Evolutionary conservation across 2,888 invertebrate genomes (phyloP), one percentile per base, ranked within the genome.

Genomic region (Neoscelio sp.): DNA sequence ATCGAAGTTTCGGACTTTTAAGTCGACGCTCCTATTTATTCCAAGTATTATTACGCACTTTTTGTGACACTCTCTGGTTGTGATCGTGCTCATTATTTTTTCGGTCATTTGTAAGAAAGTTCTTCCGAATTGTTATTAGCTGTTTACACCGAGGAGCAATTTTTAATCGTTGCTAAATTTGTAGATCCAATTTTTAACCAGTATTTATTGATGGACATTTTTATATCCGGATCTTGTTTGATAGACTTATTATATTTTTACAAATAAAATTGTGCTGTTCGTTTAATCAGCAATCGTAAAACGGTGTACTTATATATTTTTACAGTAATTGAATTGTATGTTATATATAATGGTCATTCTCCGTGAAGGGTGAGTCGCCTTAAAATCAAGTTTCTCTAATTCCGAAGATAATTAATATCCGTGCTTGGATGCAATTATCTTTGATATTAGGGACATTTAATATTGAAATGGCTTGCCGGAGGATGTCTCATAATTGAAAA

Each of bases 1-100:
- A 60, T 30, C 60, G 20, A 44, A 44, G 13, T 44, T n/a, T 33
- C 33, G 18, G 28, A 35, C 17, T 15, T 62, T 48, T 38, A 46
- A n/a, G n/a, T n/a, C n/a, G n/a, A 50, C 60, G 40, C 48, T 70
- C 42, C 48, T 12, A 35, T 73, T 54, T 38, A 13, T n/a, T n/a
- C n/a, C n/a, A 65, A 65, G 28, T 42, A 44, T 67, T 67, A 54
- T 33, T 10, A 35, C 7, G 20, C 17, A 35, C 56, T 15, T 56
- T 54, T 8, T 44, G 8, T 62, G 50, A 50, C 46, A 74, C 74
- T 74, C 64, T 74, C 58, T 65, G 74, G 74, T 74, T 74, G 74
- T 74, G 74, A 74, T 65, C 46, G 10, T 62, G 52, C 52, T 52
- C 44, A 44, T 46, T 28, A 12, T 50, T 67, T 28, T 38, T 46